A percentile compares a stretch with the other conserved stretches of the same genome.
Conservation (phyloP, 2,888 invertebrate genomes). For the Bruchidius siliquastri region DNA sequence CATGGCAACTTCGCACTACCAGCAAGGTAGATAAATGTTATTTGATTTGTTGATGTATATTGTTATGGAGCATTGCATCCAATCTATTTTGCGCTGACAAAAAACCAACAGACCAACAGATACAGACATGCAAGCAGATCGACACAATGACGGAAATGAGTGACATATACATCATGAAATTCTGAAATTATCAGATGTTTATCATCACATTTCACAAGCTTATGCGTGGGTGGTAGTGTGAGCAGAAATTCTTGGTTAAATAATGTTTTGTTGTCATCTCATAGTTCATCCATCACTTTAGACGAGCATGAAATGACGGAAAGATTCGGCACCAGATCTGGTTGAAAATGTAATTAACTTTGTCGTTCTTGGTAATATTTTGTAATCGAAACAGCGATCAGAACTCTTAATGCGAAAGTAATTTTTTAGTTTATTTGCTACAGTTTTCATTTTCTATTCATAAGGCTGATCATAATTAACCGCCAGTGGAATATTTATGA, state of each 20-base stretch:
- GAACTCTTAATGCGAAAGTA: not conserved
- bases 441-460: not conserved
- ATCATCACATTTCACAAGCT: no score
- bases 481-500: not conserved
- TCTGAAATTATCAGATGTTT: no score
- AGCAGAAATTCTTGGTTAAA: not conserved
- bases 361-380: not conserved
- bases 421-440: not conserved
- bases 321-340: not conserved
- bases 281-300: not conserved
- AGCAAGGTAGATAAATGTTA: no score
- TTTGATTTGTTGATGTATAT: no score
- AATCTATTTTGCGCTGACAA: no score
- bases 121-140: no score
- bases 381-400: not conserved
- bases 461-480: not conserved
- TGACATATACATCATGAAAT: no score
- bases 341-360: not conserved
- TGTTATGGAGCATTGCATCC: no score
- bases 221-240: no score
- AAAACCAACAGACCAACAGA: no score
- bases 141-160: no score
- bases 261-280: not conserved
- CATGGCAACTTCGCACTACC: no score
- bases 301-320: not conserved